Base-by-base conservation (phyloP, 2,888 invertebrate species). In the Platycheirus rosarum region DNA sequence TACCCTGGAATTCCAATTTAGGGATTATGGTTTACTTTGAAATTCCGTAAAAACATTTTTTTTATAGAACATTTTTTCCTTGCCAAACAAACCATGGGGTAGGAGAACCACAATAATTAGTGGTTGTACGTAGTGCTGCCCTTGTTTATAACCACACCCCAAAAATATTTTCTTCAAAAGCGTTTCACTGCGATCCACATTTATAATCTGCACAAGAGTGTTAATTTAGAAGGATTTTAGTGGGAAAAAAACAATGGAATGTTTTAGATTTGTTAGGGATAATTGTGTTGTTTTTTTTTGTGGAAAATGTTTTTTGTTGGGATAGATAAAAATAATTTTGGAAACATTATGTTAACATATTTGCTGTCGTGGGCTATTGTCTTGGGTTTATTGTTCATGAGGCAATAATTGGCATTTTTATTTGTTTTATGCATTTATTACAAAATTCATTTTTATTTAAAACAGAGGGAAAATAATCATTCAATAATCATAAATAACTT, bases 91-190 rank as follows among this genome's bases (percentile, higher is more conserved):
- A 35, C 26, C 26, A 49, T 49, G 20, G 7, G 49, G 14, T n/a
- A n/a, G n/a, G n/a, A n/a, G n/a, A n/a, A n/a, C n/a, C n/a, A n/a
- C n/a, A n/a, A n/a, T n/a, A n/a, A 13, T 7, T 49, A 14, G 14
- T 14, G 8, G 32, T 35, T 3, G 18, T 6, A 14, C 3, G 26
- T 53, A 18, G n/a, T 5, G n/a, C 11, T 35, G 18, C n/a, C 16
- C 51, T 51, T 18, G 13, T 32, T 32, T 32, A 51, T 16, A 18
- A 53, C 32, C 51, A n/a, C 18, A 35, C 51, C 32, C 35, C 51
- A 53, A 53, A 18, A 16, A 18, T 49, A 11, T 35, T 53, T 53
- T 6, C 18, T 35, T 14, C 2, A 2, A 32, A 51, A 11, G 29
- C 16, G 9, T 53, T 53, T 35, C 32, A 4, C 29, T 1, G 23